Evolutionary conservation across 2,888 invertebrate species (phyloP), one percentile per base, ranked within the genome.

Genomic region (Eristalinus sepulchralis): DNA sequence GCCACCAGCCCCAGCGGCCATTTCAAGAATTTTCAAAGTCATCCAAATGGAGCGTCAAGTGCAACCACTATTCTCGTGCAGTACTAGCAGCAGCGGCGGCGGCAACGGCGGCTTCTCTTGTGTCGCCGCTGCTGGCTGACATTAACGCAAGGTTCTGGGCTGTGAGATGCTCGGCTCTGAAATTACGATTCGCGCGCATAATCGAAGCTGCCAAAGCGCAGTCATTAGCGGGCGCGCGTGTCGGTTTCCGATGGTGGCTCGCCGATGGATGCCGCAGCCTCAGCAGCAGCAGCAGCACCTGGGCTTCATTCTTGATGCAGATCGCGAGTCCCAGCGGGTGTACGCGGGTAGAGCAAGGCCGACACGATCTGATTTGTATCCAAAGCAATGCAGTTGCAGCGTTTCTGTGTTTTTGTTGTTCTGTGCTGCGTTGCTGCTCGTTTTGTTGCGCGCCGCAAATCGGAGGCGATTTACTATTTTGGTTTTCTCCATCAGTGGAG

Each of bases 401-500:
- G 27, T 63, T 68, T 55, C 36, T 24, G 27, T 34, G 13, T 9
- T 20, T n/a, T 20, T 55, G 11, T 68, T 55, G 64, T 55, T 62
- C 31, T 76, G 5, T 60, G 2, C 33, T 66, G 57, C 57, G 47
- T 17, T 8, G 47, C 47, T 17, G 47, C 17, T 8, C 47, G 47
- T 10, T 34, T 34, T 10, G 34, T 53, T 17, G 10, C 39, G 57
- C 33, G 34, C 68, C 63, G 33, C 63, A 70, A 75, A 68, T 77
- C 55, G 77, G 72, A 85, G 81, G 85, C 60, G 77, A 82, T 83
- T 85, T 75, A 75, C 82, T 86, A 83, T 86, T 83, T 86, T 86
- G 86, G 86, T 83, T 86, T 86, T 86, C 78, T 86, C 86, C 86
- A 86, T 86, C 86, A 86, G 86, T 83, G 83, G 86, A 86, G 86